Percentiles rank a stretch among this genome's conserved stretches.
Evolutionary conservation across 2,113 vertebrate species (phyloP).

Genomic region (Neogobius melanostomus): DNA sequence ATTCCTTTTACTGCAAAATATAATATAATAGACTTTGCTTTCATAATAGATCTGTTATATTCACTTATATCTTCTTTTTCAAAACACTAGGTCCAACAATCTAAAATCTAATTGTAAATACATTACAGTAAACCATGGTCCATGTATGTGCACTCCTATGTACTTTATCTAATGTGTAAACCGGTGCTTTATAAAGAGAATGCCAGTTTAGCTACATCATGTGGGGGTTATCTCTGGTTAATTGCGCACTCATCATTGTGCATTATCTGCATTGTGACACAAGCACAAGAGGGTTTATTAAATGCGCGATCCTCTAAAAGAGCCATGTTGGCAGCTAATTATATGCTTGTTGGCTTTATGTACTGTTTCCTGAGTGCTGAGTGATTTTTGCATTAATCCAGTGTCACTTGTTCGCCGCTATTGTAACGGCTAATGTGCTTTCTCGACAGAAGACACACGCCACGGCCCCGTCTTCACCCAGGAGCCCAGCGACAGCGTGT

Average conservation of each 20-base stretch:
- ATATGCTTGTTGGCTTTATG: conserved; percentile 31
- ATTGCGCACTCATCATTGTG: conserved; percentile 53
- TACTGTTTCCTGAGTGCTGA: conserved; percentile 30
- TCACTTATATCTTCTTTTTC: too few relatives aligned
- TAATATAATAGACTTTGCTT: too few relatives aligned
- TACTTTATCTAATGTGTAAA: neutral
- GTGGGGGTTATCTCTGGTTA: conserved; percentile 45
- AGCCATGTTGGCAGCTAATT: conserved; percentile 58
- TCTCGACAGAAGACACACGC: conserved; percentile 72
- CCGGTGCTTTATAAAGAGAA: neutral
- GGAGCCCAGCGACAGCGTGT: conserved; percentile 83
- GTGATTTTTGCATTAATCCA: conserved; percentile 37
- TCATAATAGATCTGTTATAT: too few relatives aligned
- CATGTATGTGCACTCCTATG: too few relatives aligned
- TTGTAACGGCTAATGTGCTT: conserved; percentile 26
- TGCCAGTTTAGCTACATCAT: conserved; percentile 5
- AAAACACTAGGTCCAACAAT: too few relatives aligned
- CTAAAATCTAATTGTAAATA: too few relatives aligned
- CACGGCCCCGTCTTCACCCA: conserved; percentile 85
- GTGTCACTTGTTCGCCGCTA: conserved; percentile 23
- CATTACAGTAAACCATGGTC: too few relatives aligned
- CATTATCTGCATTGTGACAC: conserved; percentile 42
- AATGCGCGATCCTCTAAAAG: conserved; percentile 40
- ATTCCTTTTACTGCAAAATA: too few relatives aligned
- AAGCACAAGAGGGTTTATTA: conserved; percentile 45